phyloP scores from a whole-genome alignment of 2,113 vertebrate species.

The Xenopus borealis region DNA sequence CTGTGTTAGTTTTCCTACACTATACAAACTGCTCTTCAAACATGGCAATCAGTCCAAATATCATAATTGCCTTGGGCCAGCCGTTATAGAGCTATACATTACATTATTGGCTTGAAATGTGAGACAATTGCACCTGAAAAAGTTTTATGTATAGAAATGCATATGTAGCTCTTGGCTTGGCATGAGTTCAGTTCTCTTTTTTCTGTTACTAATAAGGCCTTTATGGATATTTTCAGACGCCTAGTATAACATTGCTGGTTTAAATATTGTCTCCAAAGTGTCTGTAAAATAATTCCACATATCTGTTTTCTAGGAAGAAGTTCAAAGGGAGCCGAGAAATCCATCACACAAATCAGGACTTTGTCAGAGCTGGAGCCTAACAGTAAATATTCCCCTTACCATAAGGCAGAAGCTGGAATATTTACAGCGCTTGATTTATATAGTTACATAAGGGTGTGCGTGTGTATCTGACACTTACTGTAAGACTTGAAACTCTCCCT shows the following conservation, averaged over 20 bases:
- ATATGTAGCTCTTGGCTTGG: background rate
- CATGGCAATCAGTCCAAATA: too few relatives aligned
- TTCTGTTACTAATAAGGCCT: background rate
- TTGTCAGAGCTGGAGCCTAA: conserved; percentile 13
- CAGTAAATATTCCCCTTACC: conserved; percentile 11
- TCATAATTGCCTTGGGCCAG: too few relatives aligned
- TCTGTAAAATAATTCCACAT: conserved; percentile 66
- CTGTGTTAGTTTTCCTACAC: too few relatives aligned
- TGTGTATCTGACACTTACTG: conserved; percentile 7
- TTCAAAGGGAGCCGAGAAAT: conserved; percentile 74
- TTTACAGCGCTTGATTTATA: conserved; percentile 19
- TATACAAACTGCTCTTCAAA: too few relatives aligned
- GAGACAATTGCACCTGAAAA: too few relatives aligned
- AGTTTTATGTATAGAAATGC: too few relatives aligned
- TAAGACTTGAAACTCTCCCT: background rate
- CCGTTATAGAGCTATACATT: too few relatives aligned
- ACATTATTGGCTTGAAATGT: too few relatives aligned
- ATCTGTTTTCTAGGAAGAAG: conserved; percentile 66
- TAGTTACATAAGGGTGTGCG: conserved; percentile 16
- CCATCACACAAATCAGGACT: conserved; percentile 59
- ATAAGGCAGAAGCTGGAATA: conserved; percentile 16
- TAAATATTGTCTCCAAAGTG: conserved; percentile 65
- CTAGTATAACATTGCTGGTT: background rate
- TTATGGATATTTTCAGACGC: background rate
- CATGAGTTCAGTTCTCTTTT: background rate